phyloP scores from a whole-genome alignment of 1,140 invertebrate species.

The Drosophila aff. region DNA sequence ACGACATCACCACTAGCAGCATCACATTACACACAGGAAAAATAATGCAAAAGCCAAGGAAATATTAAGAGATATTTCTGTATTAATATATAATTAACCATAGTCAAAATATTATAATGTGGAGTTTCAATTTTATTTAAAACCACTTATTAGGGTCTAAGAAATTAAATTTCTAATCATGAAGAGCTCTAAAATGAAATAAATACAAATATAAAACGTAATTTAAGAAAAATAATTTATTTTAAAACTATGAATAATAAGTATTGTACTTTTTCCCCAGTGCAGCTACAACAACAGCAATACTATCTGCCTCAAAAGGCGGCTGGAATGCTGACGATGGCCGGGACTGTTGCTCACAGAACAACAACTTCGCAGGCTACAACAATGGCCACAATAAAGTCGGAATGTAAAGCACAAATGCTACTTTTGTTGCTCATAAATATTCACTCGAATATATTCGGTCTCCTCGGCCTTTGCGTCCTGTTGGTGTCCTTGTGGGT shows the following conservation, averaged over 20 bases:
- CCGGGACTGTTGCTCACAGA: conserved; percentile 64
- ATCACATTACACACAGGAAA: conserved; percentile 18
- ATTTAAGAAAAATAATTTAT: background rate
- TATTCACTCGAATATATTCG: conserved; percentile 78
- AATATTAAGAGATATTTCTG: no score
- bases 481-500: conserved; percentile 28
- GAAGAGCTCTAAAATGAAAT: background rate
- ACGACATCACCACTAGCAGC: conserved; percentile 29
- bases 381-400: conserved; percentile 50
- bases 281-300: background rate
- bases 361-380: conserved; percentile 16
- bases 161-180: background rate
- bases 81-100: background rate
- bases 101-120: no score
- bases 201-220: background rate
- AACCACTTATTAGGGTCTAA: background rate
- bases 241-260: background rate
- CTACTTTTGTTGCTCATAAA: conserved; percentile 81
- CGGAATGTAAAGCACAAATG: conserved; percentile 76
- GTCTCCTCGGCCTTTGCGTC: conserved; percentile 16
- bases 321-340: conserved; percentile 54
- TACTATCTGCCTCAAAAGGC: conserved; percentile 29
- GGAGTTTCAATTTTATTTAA: background rate
- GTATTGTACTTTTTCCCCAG: background rate
- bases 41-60: background rate